Evolutionary conservation across 2,888 invertebrate genomes (phyloP), one percentile per base, ranked within the genome.

Genomic region (Serrognathus titanus): DNA sequence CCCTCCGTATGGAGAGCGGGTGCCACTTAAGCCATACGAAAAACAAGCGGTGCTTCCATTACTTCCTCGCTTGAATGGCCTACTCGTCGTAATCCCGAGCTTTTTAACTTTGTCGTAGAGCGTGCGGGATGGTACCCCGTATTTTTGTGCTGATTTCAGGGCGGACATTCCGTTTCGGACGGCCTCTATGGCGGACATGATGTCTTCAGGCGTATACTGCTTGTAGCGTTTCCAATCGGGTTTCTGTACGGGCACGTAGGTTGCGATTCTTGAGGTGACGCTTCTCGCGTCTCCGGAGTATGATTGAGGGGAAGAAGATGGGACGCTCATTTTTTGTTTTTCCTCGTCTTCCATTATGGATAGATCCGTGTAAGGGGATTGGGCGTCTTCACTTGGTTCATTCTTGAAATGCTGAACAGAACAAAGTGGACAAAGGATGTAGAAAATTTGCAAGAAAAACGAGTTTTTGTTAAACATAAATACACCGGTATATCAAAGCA

Each of bases 161-260:
- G 94, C 94, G 69, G 91, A 92, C 92, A 92, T 92, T 41, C 93
- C 93, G 61, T 87, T 87, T 59, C 88, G 83, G 0, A 94, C 94
- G 50, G 92, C 92, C 68, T 90, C 89, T 61, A 94, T 94, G 24
- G 94, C 94, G 2, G 89, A 86, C 82, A 88, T 85, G 65, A 94
- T 92, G 73, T 94, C 92, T 62, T 88, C 86, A 60, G 91, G 84
- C 3, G 93, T 92, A 76, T 94, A 94, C 75, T 94, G 94, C 76
- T 94, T 94, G 79, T 94, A 94, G 54, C 94, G 84, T 74, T 94
- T 94, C 94, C 94, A 94, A 78, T 94, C 94, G 0, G 92, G 92
- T 73, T 90, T 92, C 73, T 92, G 90, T 1, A 84, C 81, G 12
- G 88, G 87, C 2, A 88, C 89, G 69, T 89, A 89, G 1, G 85